Base-by-base conservation (phyloP, 2,888 invertebrate genomes). In the Caenorhabditis uteleia region DNA sequence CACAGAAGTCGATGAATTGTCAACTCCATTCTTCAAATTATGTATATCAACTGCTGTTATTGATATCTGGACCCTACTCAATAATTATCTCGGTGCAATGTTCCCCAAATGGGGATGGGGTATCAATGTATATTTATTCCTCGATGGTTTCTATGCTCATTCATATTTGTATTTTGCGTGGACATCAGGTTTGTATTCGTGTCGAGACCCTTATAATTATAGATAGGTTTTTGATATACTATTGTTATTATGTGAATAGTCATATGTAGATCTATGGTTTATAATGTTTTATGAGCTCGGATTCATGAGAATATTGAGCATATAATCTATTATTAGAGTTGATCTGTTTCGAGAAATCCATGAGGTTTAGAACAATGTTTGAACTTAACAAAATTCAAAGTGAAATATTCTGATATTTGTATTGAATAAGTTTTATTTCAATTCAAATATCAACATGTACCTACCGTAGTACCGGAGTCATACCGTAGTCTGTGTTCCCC, bases 1-100 rank as follows among this genome's bases (percentile, higher is more conserved):
- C 0, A 10, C n/a, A 10, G 31, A 26, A 51, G 21, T 57, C 3
- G 56, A 56, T n/a, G 62, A 57, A 27, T 40, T 64, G 31, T 44
- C 25, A 3, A 53, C 53, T 2, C 57, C 62, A 21, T 64, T 64
- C 45, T 64, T 57, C 57, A 64, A 64, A 23, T 18, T 64, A 2
- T 64, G 62, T 21, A 12, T 64, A 0, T 48, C 57, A 6, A 57
- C 57, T 1, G 55, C 51, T 12, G 47, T 44, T 1, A 45, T 64
- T 4, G 62, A 64, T 57, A 48, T 64, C 34, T 39, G 49, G 40
- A 51, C 62, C 14, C 55, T 56, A 10, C 34, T 64, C 6, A 57
- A 48, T 34, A 64, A 64, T 18, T 64, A 64, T 25, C 38, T 57
- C 21, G 62, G 62, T 3, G 57, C 62, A 14, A 49, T 64, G 42